Evolutionary conservation across 2,797 vertebrate species (phyloP).

Genomic region (Phalloptychus januarius): DNA sequence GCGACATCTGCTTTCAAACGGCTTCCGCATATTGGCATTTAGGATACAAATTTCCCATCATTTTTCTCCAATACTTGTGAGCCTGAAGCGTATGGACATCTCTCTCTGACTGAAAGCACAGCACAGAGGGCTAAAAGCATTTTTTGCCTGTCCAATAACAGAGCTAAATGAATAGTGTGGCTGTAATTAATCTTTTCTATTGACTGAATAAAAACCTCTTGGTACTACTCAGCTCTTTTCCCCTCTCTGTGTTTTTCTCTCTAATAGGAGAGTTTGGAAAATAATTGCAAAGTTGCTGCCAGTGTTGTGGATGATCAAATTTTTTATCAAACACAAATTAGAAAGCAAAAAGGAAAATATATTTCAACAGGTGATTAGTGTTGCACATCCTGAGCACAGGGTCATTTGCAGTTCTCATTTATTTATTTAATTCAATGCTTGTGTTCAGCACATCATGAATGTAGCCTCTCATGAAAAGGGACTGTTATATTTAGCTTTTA

Average conservation of each 20-base stretch:
- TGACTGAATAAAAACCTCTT: slow-evolving; percentile 73
- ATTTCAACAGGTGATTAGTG: slow-evolving; percentile 32
- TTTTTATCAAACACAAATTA: slow-evolving; percentile 66
- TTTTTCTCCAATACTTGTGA: slow-evolving; percentile 66
- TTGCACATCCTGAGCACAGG: slow-evolving; percentile 20
- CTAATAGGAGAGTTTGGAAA: slow-evolving; percentile 58
- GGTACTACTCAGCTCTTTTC: slow-evolving; percentile 46
- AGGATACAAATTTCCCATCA: slow-evolving; percentile 71
- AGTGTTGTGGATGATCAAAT: slow-evolving; percentile 55
- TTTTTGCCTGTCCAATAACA: slow-evolving; percentile 63
- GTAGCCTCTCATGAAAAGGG: slow-evolving; percentile 3
- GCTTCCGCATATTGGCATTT: slow-evolving; percentile 70
- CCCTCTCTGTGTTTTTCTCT: slow-evolving; percentile 41
- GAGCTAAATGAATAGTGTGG: slow-evolving; percentile 73
- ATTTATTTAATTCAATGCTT: slow-evolving; percentile 18
- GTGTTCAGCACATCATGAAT: slow-evolving; percentile 23
- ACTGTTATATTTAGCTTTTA: background rate
- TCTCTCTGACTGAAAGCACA: slow-evolving; percentile 67
- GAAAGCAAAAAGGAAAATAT: slow-evolving; percentile 54
- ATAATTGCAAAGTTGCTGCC: slow-evolving; percentile 69
- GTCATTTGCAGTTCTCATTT: slow-evolving; percentile 33
- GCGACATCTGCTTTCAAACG: slow-evolving; percentile 66
- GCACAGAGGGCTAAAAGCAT: slow-evolving; percentile 73
- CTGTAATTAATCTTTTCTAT: slow-evolving; percentile 80
- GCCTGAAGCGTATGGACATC: slow-evolving; percentile 57